Base-by-base conservation (phyloP, 64 coral and sea anemone species). In the Exaiptasia diaphana region DNA sequence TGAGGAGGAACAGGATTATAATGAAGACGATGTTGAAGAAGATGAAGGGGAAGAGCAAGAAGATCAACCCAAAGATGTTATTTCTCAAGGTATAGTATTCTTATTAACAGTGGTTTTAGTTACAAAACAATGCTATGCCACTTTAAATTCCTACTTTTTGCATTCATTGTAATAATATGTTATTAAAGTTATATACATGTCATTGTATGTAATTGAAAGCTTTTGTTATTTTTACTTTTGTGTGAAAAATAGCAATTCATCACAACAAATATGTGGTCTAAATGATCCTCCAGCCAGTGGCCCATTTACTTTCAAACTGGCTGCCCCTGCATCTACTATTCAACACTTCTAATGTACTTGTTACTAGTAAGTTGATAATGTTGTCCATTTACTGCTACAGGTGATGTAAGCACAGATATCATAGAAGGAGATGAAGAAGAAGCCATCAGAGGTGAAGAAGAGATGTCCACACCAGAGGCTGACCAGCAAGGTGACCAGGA, bases 1-100 rank as follows among this genome's bases (percentile, higher is more conserved):
- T 53, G 88, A 90, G 22, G 78, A 81, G 26, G 88, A 90, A 26
- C 69, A 81, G 26, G 76, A 82, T 12, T 49, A 68, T 4, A 35
- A 60, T 0, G 82, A 50, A 12, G 82, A 71, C 73, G 29, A 35
- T 6, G 42, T 26, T 1, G 80, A 48, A 8, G 82, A 85, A 43
- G 65, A 84, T 39, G 68, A 57, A 9, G 50, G 53, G 15, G 56
- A 77, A 53, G 17, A 57, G 22, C 8, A 63, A 23, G 84, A 35
- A 49, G 68, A 53, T 29, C 53, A 50, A 8, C 37, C 21, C 17
- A 69, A 38, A 29, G 67, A 36, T 15, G 56, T 74, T 3, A 59
- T 88, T 5, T 63, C 35, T 34, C 59, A 41, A 71, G 74, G 60
- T 71, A 38, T n/a, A 28, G 50, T 50, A 18, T 32, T 1, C 12